Evolutionary conservation across 35 echinoderm and acorn worm species (phyloP), one percentile per base, ranked within the genome.

Genomic region (Ptychodera flava): DNA sequence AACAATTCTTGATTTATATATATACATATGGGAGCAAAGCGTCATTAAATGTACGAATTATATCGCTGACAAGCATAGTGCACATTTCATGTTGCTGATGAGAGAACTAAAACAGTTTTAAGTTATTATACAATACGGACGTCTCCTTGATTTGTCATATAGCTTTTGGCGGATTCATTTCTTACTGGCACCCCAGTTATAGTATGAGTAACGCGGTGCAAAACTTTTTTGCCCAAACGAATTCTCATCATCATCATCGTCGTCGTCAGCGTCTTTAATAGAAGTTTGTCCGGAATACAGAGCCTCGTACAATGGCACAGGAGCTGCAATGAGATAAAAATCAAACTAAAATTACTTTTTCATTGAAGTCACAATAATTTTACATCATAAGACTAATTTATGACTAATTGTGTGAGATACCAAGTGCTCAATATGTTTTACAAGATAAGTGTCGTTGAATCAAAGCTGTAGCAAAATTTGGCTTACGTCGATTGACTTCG

Each of bases 201-300:
- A 97, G 78, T 91, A 97, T 35, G 84, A 88, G 37, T 99, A 99
- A 1, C 88, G 83, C 33, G 96, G 96, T 16, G 93, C 92, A 78
- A 88, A 99, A 1, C 34, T 79, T 38, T 86, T 86, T 29, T 91
- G 86, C 36, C 96, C 96, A 76, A 93, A 99, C 1, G 91, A 89
- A 37, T 90, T 92, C 33, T 99, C 92, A 35, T 94, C 94, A 82
- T 99, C 96, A 16, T 99, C 92, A 77, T 93, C 89, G 35, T 94
- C 94, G 83, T 99, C 96, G 16, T 99, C 92, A 77, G 91, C 89
- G 29, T 99, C 96, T 33, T 88, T 84, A 31, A 99, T 99, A 78
- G 92, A 87, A 32, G 83, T 81, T 2, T 85, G 85, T 1, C 90
- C 93, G 15, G 91, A 86, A 35, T 75, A 29, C 1, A 90, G 87